These are phyloP conservation scores for Eueremaeus valkanovi DNA, from an alignment of 2,888 invertebrate genomes.

Conservation along the genomic window DNA sequence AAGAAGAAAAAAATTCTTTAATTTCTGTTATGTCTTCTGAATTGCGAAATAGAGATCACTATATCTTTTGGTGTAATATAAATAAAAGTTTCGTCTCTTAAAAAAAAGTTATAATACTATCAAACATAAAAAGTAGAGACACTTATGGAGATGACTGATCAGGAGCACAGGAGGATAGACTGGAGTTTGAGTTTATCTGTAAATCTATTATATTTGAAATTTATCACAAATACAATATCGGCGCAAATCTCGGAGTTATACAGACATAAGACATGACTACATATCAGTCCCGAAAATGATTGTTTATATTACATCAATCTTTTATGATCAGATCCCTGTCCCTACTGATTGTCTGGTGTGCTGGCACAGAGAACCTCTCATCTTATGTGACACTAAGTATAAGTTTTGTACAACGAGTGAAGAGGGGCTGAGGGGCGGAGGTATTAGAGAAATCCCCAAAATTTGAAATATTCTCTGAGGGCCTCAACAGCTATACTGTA, in stretches of 20 bases:
- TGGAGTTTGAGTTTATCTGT: not conserved
- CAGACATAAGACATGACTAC: not conserved
- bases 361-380: not conserved
- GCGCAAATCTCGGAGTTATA: not conserved
- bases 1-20: not conserved
- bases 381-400: slow-evolving; percentile 4
- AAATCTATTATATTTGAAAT: slow-evolving; percentile 2
- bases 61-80: not conserved
- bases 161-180: not conserved
- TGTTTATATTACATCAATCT: slow-evolving; percentile 28
- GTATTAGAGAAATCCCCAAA: slow-evolving; percentile 26
- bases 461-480: slow-evolving; percentile 26
- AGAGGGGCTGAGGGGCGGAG: slow-evolving; percentile 4
- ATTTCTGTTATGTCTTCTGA: not conserved
- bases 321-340: slow-evolving; percentile 10
- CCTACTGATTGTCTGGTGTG: not conserved
- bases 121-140: not conserved
- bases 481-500: not conserved
- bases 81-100: not conserved
- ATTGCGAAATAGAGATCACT: not conserved
- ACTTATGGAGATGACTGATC: not conserved
- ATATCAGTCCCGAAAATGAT: not conserved
- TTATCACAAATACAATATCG: slow-evolving; percentile 21
- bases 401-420: not conserved
- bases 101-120: not conserved